phyloP scores from a whole-genome alignment of 2,797 vertebrate genomes.

The Spinus pinus region DNA sequence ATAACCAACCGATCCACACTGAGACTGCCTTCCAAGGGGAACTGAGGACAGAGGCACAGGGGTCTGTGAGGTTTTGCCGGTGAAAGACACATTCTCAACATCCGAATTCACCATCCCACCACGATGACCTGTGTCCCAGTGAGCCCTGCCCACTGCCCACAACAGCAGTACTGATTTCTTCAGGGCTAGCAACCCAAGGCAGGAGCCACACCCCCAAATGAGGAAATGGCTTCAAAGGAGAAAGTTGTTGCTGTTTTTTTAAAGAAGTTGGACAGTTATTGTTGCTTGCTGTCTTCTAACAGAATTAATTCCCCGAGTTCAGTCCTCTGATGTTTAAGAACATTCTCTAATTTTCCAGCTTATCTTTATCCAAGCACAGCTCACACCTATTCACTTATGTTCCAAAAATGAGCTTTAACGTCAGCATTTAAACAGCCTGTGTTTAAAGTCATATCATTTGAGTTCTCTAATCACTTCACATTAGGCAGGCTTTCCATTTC shows the following conservation, averaged over 20 bases:
- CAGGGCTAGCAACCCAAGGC: not conserved
- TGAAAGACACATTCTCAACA: accelerated
- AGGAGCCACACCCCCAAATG: not conserved
- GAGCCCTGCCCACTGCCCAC: not conserved
- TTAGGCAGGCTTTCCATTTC: not conserved
- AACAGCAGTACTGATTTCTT: not conserved
- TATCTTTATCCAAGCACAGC: slow-evolving; percentile 18
- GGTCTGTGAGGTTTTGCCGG: accelerated
- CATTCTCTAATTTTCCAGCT: slow-evolving; percentile 4
- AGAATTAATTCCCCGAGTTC: not conserved
- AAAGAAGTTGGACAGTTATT: not conserved
- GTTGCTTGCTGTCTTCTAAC: not conserved
- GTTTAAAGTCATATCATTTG: not conserved
- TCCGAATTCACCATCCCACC: not conserved
- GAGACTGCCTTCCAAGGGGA: not conserved
- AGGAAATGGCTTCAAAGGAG: not conserved
- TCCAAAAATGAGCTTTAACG: slow-evolving; percentile 31
- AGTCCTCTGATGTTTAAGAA: slow-evolving; percentile 20
- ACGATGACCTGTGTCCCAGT: not conserved
- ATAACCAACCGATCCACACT: accelerated
- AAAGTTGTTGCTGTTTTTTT: not conserved
- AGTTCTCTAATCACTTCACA: slow-evolving; percentile 32
- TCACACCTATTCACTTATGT: slow-evolving; percentile 1
- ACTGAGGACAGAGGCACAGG: not conserved
- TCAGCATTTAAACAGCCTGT: not conserved